These are phyloP conservation scores for Allygus modestus DNA, from an alignment of 2,888 invertebrate genomes.

Conservation along the genomic window DNA sequence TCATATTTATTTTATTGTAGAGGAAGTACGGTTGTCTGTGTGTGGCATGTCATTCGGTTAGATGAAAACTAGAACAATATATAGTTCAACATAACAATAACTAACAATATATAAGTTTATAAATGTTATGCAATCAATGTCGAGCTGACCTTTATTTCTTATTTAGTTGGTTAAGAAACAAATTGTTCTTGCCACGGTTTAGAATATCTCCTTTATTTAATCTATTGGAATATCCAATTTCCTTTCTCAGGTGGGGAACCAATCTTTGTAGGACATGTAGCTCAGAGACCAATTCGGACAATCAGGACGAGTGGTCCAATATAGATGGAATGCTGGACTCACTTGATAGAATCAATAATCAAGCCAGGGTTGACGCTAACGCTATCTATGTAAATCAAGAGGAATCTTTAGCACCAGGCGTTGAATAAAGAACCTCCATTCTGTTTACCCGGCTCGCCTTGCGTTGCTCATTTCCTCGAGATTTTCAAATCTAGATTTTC, in stretches of 20 bases:
- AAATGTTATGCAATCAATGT: too few species aligned
- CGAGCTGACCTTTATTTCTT: too few species aligned
- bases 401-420: conserved; percentile 39
- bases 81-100: too few species aligned
- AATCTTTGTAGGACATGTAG: not conserved
- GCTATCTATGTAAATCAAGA: conserved; percentile 40
- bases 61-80: too few species aligned
- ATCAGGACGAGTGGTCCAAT: conserved; percentile 22
- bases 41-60: too few species aligned
- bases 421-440: conserved; percentile 23
- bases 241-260: not conserved
- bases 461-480: conserved; percentile 13
- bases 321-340: conserved; percentile 32
- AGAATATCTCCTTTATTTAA: too few species aligned
- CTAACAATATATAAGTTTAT: too few species aligned
- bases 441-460: not conserved
- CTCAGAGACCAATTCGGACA: not conserved
- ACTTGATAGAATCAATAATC: conserved; percentile 47
- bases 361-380: not conserved
- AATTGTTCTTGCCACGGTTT: too few species aligned
- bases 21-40: too few species aligned
- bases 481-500: conserved; percentile 20
- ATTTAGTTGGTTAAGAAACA: too few species aligned
- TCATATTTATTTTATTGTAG: too few species aligned
- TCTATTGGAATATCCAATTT: not conserved